These are phyloP conservation scores for Euwallacea similis DNA, from an alignment of 1,140 invertebrate genomes.

Conservation along the genomic window DNA sequence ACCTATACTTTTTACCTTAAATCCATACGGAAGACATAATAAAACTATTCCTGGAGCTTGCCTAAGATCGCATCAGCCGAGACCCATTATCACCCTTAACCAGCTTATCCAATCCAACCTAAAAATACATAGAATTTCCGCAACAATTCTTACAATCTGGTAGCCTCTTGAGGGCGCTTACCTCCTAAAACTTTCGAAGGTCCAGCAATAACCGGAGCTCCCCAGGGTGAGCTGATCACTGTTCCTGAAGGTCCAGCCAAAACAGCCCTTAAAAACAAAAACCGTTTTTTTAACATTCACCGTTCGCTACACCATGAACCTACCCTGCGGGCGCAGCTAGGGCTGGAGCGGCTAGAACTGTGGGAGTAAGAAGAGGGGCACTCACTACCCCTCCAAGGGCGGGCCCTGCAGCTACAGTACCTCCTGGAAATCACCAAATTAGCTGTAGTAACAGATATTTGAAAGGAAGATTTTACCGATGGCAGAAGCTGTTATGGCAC, in stretches of 20 bases:
- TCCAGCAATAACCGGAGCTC: neutral
- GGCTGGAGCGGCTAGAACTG: constrained; percentile 30
- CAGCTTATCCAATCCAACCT: neutral
- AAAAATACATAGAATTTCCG: neutral
- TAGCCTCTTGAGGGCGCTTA: neutral
- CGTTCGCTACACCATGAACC: neutral
- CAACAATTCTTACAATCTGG: too few species aligned
- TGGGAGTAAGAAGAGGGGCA: constrained; percentile 28
- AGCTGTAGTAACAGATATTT: neutral
- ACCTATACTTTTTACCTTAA: neutral
- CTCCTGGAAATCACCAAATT: constrained; percentile 17
- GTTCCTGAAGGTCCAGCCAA: constrained; percentile 32
- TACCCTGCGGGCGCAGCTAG: constrained; percentile 18
- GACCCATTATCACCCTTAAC: too few species aligned
- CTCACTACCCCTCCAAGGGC: constrained; percentile 37
- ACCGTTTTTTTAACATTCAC: neutral
- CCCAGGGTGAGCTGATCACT: constrained; percentile 11
- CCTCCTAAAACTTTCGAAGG: constrained; percentile 14
- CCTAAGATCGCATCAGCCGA: too few species aligned
- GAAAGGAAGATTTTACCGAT: constrained; percentile 8
- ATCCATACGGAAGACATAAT: too few species aligned
- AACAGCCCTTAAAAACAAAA: neutral
- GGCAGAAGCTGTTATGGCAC: constrained; percentile 34
- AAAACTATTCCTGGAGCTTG: too few species aligned
- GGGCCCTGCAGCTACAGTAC: constrained; percentile 28